phyloP scores from a whole-genome alignment of 2,113 vertebrate species.

The Andinoacara biseriatus region DNA sequence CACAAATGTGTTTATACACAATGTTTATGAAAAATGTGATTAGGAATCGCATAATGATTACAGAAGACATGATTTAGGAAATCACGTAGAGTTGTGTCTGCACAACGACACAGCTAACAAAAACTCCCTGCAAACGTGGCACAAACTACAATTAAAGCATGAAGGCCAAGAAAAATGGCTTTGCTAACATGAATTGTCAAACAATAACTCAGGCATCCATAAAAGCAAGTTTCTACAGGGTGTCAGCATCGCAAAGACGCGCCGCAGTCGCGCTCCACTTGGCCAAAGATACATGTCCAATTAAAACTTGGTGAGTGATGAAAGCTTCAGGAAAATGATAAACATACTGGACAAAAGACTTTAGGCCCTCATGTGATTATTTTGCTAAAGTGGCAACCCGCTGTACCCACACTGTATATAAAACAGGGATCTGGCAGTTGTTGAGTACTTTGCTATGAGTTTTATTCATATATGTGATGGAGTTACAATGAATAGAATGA shows the following conservation, averaged over 20 bases:
- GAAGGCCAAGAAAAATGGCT: neutral
- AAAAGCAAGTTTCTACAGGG: no score
- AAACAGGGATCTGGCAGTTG: neutral
- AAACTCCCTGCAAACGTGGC: neutral
- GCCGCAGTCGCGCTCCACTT: neutral
- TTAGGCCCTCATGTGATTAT: neutral
- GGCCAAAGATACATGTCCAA: neutral
- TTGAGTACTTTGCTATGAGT: neutral
- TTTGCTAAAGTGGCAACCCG: neutral
- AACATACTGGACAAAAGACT: neutral
- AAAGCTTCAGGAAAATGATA: accelerated
- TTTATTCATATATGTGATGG: neutral
- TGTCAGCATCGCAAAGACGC: neutral
- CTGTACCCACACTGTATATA: neutral
- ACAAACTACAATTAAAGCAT: neutral
- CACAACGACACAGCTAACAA: neutral
- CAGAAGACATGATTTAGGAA: accelerated
- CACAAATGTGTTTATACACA: neutral
- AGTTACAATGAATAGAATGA: neutral
- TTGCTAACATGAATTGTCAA: neutral
- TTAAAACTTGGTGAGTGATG: accelerated
- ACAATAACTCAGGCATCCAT: neutral
- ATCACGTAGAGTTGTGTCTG: neutral
- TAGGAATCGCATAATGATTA: neutral
- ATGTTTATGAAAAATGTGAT: neutral